Evolutionary conservation across 2,888 invertebrate species (phyloP).

Genomic region (Bellardia bayeri): DNA sequence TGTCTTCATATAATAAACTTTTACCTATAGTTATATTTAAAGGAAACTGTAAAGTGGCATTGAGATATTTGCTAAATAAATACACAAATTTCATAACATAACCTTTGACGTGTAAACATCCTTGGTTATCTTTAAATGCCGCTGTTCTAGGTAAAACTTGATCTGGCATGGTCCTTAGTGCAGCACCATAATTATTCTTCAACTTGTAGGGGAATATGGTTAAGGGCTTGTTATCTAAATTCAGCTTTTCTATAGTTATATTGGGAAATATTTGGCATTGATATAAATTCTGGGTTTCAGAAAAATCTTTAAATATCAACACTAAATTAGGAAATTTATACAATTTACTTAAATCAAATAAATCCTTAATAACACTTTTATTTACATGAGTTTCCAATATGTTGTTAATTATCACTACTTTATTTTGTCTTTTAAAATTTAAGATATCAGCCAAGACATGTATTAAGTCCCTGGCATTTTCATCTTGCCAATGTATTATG

Average conservation of each 20-base stretch:
- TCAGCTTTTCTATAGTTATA: neutral
- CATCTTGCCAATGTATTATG: conserved; percentile 36
- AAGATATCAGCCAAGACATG: conserved; percentile 11
- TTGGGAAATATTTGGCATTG: conserved; percentile 54
- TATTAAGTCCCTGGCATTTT: neutral
- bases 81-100: conserved; percentile 52
- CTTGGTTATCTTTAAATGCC: neutral
- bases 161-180: conserved; percentile 51
- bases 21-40: conserved; percentile 19
- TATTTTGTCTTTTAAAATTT: conserved; percentile 38
- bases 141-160: conserved; percentile 50
- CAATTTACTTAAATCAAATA: conserved; percentile 32
- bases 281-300: conserved; percentile 35
- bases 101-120: conserved; percentile 28
- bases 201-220: conserved; percentile 47
- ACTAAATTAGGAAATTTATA: conserved; percentile 54
- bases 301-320: conserved; percentile 49
- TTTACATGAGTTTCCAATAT: neutral
- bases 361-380: neutral
- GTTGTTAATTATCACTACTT: conserved; percentile 45
- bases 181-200: conserved; percentile 49
- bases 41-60: conserved; percentile 50
- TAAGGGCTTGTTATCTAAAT: neutral
- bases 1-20: neutral
- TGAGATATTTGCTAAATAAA: conserved; percentile 33